Evolutionary conservation across 2,113 vertebrate species (phyloP).

Genomic region (Eolophus roseicapilla): DNA sequence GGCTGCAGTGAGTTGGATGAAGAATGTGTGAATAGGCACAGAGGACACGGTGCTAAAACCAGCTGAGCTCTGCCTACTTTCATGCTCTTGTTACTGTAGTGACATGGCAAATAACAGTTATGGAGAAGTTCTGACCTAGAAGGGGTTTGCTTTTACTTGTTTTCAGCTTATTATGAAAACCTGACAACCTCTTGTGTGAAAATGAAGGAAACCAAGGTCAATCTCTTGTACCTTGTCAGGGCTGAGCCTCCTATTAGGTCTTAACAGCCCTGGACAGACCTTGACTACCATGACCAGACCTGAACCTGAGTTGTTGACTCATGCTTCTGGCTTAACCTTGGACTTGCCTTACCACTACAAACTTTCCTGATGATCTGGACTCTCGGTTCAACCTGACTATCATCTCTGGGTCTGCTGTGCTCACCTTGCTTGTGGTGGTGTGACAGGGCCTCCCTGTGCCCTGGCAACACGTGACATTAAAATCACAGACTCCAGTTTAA

Average conservation of each 20-base stretch:
- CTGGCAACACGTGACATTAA: not conserved
- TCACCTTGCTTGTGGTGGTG: not conserved
- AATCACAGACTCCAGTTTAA: not conserved
- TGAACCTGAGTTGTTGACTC: not conserved
- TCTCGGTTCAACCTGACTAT: not conserved
- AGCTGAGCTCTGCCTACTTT: not conserved
- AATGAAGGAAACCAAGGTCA: not conserved
- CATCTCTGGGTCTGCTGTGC: not conserved
- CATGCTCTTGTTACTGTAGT: not conserved
- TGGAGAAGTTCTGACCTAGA: not conserved
- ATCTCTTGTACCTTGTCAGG: not conserved
- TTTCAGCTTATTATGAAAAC: not conserved
- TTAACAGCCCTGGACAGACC: not conserved
- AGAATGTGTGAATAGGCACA: not conserved
- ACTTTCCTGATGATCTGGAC: not conserved
- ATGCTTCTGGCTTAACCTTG: not conserved
- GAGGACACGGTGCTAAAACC: not conserved
- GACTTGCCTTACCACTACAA: not conserved
- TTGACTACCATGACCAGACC: not conserved
- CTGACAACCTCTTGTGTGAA: not conserved
- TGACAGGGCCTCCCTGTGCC: not conserved
- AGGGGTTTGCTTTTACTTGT: not conserved
- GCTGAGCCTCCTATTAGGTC: not conserved
- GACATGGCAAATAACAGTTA: not conserved
- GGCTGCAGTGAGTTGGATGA: not conserved